Evolutionary conservation across 1,140 invertebrate species (phyloP).

Genomic region (Drosophila guanche): DNA sequence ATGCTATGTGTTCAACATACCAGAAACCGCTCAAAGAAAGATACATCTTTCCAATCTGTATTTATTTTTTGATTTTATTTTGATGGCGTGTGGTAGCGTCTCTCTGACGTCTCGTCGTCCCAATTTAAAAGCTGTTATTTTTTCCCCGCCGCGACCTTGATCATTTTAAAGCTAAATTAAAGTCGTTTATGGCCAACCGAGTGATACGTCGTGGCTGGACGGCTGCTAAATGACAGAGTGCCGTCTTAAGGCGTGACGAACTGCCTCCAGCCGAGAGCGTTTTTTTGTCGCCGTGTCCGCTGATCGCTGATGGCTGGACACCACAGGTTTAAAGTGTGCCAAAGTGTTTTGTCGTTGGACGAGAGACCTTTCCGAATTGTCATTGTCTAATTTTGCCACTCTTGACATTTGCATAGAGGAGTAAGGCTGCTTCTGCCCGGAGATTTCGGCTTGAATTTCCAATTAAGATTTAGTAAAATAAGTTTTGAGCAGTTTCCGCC

Average conservation of each 20-base stretch:
- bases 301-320: constrained; percentile 26
- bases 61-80: constrained; percentile 9
- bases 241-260: constrained; percentile 77
- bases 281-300: constrained; percentile 4
- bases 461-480: constrained; percentile 72
- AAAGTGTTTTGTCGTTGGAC: constrained; percentile 68
- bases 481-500: constrained; percentile 60
- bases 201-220: constrained; percentile 55
- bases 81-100: constrained; percentile 26
- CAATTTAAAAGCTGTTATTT: constrained; percentile 49
- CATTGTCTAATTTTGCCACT: constrained; percentile 75
- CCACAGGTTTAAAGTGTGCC: constrained; percentile 68
- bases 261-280: constrained; percentile 62
- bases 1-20: neutral
- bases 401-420: constrained; percentile 78
- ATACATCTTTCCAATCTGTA: constrained; percentile 20
- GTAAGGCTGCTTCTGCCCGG: constrained; percentile 31
- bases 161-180: constrained; percentile 66
- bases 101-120: constrained; percentile 34
- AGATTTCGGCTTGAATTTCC: constrained; percentile 51
- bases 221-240: constrained; percentile 66
- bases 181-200: constrained; percentile 70
- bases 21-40: constrained; percentile 11
- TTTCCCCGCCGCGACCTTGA: constrained; percentile 42
- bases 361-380: constrained; percentile 69